phyloP scores from a whole-genome alignment of 2,797 vertebrate genomes.

The Octomys mimax region DNA sequence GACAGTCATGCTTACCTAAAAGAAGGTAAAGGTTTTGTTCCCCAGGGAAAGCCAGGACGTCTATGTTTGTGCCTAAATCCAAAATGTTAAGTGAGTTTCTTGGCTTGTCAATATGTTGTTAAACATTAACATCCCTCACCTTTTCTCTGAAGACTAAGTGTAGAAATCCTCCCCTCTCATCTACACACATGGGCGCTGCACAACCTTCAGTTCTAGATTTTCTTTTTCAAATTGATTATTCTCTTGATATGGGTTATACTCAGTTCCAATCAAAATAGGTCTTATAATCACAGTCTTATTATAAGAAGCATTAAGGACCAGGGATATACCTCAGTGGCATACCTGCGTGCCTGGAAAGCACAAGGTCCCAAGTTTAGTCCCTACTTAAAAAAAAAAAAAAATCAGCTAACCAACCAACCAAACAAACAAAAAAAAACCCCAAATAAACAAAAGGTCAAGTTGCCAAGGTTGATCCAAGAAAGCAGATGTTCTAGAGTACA shows the following conservation, averaged over 20 bases:
- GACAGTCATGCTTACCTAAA: not conserved
- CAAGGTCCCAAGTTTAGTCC: too few species aligned
- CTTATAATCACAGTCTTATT: not conserved
- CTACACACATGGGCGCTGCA: not conserved
- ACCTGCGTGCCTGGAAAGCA: too few species aligned
- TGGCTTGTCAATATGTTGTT: not conserved
- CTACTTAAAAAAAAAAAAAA: too few species aligned
- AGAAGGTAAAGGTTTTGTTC: not conserved
- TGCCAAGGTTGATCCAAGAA: not conserved
- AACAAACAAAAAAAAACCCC: too few species aligned
- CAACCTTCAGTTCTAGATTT: not conserved
- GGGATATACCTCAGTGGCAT: too few species aligned
- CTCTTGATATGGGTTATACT: not conserved
- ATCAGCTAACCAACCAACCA: too few species aligned
- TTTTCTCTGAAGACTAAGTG: not conserved
- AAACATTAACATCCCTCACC: not conserved
- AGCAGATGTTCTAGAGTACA: accelerated
- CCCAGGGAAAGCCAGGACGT: not conserved
- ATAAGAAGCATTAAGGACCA: not conserved
- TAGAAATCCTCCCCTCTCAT: not conserved
- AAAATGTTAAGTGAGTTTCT: not conserved
- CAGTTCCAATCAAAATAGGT: not conserved
- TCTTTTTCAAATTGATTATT: not conserved
- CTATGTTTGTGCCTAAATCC: not conserved
- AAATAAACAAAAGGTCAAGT: not conserved